Percentiles rank a stretch among this genome's conserved stretches.
phyloP scores from a whole-genome alignment of 1,140 invertebrate genomes.

The Teleopsis dalmanni region DNA sequence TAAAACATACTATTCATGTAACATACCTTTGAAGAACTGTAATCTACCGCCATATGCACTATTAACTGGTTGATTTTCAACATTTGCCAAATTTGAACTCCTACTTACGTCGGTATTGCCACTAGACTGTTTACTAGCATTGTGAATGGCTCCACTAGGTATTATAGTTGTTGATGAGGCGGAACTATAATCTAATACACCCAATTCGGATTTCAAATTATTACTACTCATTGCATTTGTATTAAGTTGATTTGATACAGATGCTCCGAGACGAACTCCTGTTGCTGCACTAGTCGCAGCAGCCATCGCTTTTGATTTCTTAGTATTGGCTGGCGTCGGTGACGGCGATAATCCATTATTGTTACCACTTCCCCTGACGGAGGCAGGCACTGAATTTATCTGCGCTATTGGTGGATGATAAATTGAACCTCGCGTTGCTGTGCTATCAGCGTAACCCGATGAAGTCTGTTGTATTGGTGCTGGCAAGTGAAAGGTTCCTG shows the following conservation, averaged over 20 bases:
- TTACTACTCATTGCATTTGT: neutral
- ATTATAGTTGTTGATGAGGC: constrained; percentile 21
- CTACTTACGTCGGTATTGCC: too few relatives aligned
- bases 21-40: constrained; percentile 50
- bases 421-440: too few relatives aligned
- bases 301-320: constrained; percentile 3
- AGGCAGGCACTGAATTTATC: neutral
- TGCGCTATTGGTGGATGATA: neutral
- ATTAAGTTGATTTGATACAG: neutral
- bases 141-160: constrained; percentile 9
- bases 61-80: too few relatives aligned
- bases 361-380: neutral
- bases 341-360: neutral
- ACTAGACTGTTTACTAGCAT: neutral
- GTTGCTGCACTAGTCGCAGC: constrained; percentile 3
- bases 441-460: neutral
- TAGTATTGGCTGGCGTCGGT: neutral
- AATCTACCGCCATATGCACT: constrained; percentile 42
- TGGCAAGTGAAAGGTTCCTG: constrained; percentile 10
- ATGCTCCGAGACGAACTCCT: too few relatives aligned
- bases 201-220: too few relatives aligned
- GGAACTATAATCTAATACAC: too few relatives aligned
- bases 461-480: neutral
- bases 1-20: neutral
- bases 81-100: too few relatives aligned